Evolutionary conservation across 2,113 vertebrate species (phyloP), one percentile per base, ranked within the genome.

Genomic region (Epinephelus moara): DNA sequence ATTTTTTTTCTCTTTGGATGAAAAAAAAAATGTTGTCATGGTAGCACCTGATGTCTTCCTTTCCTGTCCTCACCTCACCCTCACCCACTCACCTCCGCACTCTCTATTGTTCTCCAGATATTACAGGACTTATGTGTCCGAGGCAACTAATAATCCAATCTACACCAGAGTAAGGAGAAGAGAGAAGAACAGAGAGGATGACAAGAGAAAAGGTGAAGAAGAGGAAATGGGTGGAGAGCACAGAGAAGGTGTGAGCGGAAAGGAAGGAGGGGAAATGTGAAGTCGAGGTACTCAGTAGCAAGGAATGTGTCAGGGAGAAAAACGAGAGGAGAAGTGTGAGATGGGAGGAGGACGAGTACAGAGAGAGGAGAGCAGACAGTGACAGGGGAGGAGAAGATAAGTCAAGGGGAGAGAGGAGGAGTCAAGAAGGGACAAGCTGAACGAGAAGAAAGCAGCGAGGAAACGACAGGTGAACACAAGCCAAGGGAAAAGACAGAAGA

Each of bases 21-120:
- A 25, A 40, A 75, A 74, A 30, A 30, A 37, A 25, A 75, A 52
- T 49, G 77, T 88, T 89, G 59, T 81, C 82, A 89, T 78, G 83
- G 75, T 30, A 88, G 79, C 82, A 79, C 55, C 59, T 70, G 21
- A 66, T 33, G 52, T 84, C 57, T 79, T 37, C n/a, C 15, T 62
- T 33, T 55, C 56, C 40, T 75, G 49, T 72, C 67, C 60, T 90
- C 49, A 70, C 33, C 72, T 82, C 42, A 81, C 56, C 72, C 60
- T 52, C 55, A 70, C 21, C 37, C 62, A 56, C 70, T 73, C 66
- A 69, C 64, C 47, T 70, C 53, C 30, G 53, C 55, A 9, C 14
- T 60, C 56, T 60, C 52, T 27, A 67, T 64, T 75, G 57, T 80
- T 87, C 56, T 70, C 12, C 61, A 59, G 55, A 62, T 83, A 82